Conservation (phyloP, 1,140 invertebrate genomes). For the Marisa cornuarietis region DNA sequence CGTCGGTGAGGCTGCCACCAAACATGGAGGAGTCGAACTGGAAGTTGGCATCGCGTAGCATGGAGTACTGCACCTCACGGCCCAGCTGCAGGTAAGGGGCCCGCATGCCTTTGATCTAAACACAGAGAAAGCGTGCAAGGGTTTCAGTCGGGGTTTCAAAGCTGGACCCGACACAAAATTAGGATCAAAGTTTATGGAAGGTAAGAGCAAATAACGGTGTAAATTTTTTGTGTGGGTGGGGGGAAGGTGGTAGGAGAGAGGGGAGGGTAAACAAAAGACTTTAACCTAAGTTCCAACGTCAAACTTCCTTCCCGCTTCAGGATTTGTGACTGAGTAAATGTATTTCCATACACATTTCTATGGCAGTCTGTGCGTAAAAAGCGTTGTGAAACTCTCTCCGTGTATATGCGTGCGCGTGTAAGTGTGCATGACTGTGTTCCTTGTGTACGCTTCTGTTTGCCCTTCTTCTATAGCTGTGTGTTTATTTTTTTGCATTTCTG, state of each 20-base stretch:
- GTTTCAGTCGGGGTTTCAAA: conserved; percentile 24
- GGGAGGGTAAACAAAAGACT: not conserved
- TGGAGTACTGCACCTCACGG: conserved; percentile 47
- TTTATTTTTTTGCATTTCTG: too few relatives aligned
- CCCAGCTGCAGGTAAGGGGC: conserved; percentile 52
- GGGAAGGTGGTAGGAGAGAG: conserved; percentile 83
- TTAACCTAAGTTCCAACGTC: not conserved
- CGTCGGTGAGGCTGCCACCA: conserved; percentile 28
- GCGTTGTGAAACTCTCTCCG: conserved; percentile 81
- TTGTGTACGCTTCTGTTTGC: too few relatives aligned
- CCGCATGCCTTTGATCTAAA: conserved; percentile 48
- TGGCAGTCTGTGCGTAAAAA: too few relatives aligned
- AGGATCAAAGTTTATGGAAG: conserved; percentile 71
- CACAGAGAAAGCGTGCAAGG: conserved; percentile 41
- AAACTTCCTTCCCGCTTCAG: too few relatives aligned
- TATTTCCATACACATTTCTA: too few relatives aligned
- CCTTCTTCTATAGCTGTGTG: too few relatives aligned
- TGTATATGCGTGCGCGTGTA: conserved; percentile 90
- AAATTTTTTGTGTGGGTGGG: not conserved
- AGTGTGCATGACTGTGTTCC: conserved; percentile 70
- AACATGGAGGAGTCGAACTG: conserved; percentile 52
- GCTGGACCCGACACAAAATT: conserved; percentile 71
- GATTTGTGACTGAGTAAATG: too few relatives aligned
- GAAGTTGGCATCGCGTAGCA: conserved; percentile 43
- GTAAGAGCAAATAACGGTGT: not conserved